phyloP scores from a whole-genome alignment of 2,113 vertebrate species.

The Athene noctua region DNA sequence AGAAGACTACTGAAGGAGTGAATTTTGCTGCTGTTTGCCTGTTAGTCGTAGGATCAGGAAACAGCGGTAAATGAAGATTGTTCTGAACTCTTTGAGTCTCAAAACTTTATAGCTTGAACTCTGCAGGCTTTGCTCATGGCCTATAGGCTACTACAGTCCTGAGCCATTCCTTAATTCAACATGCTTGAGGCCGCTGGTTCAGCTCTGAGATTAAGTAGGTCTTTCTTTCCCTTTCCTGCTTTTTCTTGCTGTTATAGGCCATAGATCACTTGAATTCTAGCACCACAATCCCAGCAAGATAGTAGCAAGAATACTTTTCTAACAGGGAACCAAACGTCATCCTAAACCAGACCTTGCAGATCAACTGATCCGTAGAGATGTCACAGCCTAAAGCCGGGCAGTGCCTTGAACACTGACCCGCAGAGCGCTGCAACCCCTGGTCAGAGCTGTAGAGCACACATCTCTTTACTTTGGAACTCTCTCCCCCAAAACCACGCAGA shows the following conservation, averaged over 20 bases:
- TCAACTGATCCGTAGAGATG: rapidly evolving
- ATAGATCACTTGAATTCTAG: not conserved
- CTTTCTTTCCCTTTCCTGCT: not conserved
- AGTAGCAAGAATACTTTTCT: not conserved
- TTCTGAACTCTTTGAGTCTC: not conserved
- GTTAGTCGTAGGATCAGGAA: not conserved
- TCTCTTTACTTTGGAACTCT: not conserved
- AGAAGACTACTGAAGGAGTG: rapidly evolving
- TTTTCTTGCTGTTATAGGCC: not conserved
- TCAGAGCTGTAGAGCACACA: not conserved
- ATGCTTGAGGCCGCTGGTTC: not conserved
- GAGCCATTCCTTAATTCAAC: not conserved
- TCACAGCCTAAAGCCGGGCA: not conserved
- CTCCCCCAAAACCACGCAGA: not conserved
- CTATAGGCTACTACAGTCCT: not conserved
- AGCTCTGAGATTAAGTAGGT: not conserved
- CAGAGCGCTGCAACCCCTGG: rapidly evolving
- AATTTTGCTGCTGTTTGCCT: not conserved
- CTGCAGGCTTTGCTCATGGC: not conserved
- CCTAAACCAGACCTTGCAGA: not conserved
- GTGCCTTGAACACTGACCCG: not conserved
- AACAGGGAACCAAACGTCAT: not conserved
- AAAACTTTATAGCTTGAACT: not conserved
- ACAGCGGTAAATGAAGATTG: not conserved
- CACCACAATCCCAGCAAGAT: not conserved